Evolutionary conservation across 2,113 vertebrate genomes (phyloP), one percentile per base, ranked within the genome.

Genomic region (Parotia lawesii): DNA sequence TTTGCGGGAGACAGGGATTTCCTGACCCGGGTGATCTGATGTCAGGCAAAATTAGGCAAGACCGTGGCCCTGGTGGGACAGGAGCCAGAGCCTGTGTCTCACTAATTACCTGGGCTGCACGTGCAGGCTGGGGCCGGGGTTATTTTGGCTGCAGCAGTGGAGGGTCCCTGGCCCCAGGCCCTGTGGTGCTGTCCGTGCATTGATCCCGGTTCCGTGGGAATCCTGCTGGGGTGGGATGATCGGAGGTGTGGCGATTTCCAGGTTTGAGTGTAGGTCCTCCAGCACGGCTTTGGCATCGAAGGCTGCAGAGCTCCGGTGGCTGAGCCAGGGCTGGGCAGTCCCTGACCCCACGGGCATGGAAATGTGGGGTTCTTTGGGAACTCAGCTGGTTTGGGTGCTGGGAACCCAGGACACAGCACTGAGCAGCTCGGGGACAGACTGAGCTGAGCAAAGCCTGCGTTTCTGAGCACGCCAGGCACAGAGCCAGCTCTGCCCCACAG

Each of bases 121-220:
- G 0, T 6, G 29, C 24, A 58, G 65, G 11, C 66, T 28, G 44
- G 61, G 38, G 44, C 10, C 3, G 0, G 31, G 42, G 33, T 18
- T n/a, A 8, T 33, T 37, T 27, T 56, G 69, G 29, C 35, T 33
- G 57, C 28, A 60, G 72, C 45, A 64, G 19, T 8, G 11, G 15
- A 45, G 20, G 12, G n/a, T 79, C 15, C 33, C 33, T 45, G 38
- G 61, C 57, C 33, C 21, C 58, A 10, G 54, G 48, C 38, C 3
- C 27, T 3, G 2, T 5, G 48, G 22, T 11, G 8, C 5, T 27
- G 61, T 20, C 27, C 12, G 4, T 3, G n/a, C 3, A 2, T 0
- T 12, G 57, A 21, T 29, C 48, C 24, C 1, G 1, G 40, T 64
- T 29, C 64, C n/a, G 0, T 6, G n/a, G 28, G 45, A 79, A 21